Evolutionary conservation across 2,113 vertebrate genomes (phyloP).

Genomic region (Myotis yumanensis): DNA sequence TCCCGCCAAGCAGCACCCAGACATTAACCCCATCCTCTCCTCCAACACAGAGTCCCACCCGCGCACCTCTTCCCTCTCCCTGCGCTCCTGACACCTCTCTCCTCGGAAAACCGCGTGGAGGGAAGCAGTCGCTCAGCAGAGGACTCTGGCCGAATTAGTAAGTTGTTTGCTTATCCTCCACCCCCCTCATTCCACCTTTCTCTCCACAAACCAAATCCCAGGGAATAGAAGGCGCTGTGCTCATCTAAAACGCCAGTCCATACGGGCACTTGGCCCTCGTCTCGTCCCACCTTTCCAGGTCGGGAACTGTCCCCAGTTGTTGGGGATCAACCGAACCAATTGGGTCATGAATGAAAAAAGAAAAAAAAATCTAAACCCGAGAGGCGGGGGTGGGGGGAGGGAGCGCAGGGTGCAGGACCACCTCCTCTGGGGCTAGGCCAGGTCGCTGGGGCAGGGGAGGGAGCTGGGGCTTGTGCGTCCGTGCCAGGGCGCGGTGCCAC

Average conservation of each 20-base stretch:
- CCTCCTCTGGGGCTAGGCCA: neutral
- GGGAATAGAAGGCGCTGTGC: neutral
- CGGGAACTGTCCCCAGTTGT: neutral
- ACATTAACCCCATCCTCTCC: conserved; percentile 63
- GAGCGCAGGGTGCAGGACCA: neutral
- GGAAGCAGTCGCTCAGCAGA: neutral
- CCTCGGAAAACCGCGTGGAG: neutral
- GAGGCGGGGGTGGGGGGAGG: neutral
- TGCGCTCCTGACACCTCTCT: neutral
- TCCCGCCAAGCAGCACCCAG: conserved; percentile 39
- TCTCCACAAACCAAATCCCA: neutral
- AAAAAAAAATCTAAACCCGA: neutral
- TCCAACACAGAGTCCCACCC: conserved; percentile 56
- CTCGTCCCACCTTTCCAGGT: conserved; percentile 18
- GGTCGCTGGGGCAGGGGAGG: neutral
- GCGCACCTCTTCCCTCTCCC: neutral
- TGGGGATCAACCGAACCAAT: neutral
- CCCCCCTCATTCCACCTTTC: neutral
- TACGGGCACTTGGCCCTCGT: neutral
- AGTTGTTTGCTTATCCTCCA: neutral
- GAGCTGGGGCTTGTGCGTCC: neutral
- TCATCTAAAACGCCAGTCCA: neutral
- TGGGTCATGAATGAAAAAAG: neutral
- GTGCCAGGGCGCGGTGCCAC: conserved; percentile 53
- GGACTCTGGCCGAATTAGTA: conserved; percentile 63